Conservation (phyloP, 2,113 vertebrate genomes). For the Petrocephalus zakoni region DNA sequence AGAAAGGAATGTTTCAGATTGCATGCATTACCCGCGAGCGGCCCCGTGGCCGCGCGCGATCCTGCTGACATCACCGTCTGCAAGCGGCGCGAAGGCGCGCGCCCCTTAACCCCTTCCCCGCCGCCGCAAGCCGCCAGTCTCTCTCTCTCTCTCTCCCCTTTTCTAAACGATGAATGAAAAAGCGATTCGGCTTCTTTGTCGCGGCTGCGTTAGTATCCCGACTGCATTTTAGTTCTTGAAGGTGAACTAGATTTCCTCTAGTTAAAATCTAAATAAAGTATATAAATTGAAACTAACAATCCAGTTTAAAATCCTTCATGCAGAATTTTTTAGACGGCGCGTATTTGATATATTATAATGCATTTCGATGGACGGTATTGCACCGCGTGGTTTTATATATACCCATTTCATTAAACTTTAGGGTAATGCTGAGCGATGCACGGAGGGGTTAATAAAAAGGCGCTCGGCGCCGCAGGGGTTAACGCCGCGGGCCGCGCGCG, state of each 20-base stretch:
- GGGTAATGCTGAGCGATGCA: not conserved
- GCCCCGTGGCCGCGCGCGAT: slow-evolving; percentile 57
- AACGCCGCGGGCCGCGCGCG: slow-evolving; percentile 55
- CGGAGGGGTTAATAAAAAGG: not conserved
- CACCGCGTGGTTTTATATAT: not conserved
- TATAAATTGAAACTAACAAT: not conserved
- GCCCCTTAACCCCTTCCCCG: slow-evolving; percentile 51
- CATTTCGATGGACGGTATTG: not conserved
- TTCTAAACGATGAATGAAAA: no score
- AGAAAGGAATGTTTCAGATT: slow-evolving; percentile 67
- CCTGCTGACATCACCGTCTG: slow-evolving; percentile 72
- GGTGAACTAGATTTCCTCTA: not conserved
- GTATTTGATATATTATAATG: not conserved
- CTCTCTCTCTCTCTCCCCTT: no score
- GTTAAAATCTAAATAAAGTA: not conserved
- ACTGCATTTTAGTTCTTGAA: not conserved
- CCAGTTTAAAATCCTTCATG: not conserved
- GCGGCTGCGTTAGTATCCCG: not conserved
- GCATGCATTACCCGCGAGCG: slow-evolving; percentile 63
- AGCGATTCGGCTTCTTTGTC: not conserved
- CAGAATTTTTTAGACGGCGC: not conserved
- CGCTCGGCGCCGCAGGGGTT: slow-evolving; percentile 48
- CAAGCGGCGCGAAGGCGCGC: no score
- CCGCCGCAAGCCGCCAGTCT: not conserved
- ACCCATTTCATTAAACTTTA: not conserved